These are phyloP conservation scores for Heterotis niloticus DNA, from an alignment of 2,113 vertebrate genomes.

Conservation along the genomic window DNA sequence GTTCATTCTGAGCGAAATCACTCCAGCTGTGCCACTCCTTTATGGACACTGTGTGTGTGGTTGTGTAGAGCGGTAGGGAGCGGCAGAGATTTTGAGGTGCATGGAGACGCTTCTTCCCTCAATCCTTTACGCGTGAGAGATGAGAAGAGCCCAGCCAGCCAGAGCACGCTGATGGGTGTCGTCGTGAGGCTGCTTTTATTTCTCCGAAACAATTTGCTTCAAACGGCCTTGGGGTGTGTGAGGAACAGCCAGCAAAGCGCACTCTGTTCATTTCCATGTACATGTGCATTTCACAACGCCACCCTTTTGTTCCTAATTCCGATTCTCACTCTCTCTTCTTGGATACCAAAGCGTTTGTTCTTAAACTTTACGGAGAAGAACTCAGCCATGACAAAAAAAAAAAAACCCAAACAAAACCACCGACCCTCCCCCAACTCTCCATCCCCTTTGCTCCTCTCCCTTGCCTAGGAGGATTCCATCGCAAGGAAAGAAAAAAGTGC, in stretches of 20 bases:
- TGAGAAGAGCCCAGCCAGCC: not conserved
- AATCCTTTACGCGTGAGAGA: not conserved
- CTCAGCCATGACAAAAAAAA: slow-evolving; percentile 59
- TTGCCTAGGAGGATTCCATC: slow-evolving; percentile 61
- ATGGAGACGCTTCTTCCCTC: not conserved
- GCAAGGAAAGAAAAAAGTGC: slow-evolving; percentile 36
- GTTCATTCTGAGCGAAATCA: not conserved
- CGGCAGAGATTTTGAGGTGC: not conserved
- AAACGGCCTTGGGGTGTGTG: not conserved
- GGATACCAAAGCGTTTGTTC: slow-evolving; percentile 54
- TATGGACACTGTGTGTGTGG: not conserved
- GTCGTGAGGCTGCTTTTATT: not conserved
- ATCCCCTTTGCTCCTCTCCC: slow-evolving; percentile 50
- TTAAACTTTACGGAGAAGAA: slow-evolving; percentile 59
- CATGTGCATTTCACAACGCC: not conserved
- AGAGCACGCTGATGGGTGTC: not conserved
- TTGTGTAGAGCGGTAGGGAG: not conserved
- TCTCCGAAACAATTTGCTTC: not conserved
- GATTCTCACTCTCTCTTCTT: slow-evolving; percentile 29
- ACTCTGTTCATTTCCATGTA: not conserved
- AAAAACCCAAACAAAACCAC: slow-evolving; percentile 40
- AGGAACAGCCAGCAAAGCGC: not conserved
- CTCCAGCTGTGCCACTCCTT: not conserved
- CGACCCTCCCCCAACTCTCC: slow-evolving; percentile 45
- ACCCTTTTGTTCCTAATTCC: slow-evolving; percentile 6